phyloP scores from a whole-genome alignment of 2,797 vertebrate species.

The Dromococcyx pavoninus region DNA sequence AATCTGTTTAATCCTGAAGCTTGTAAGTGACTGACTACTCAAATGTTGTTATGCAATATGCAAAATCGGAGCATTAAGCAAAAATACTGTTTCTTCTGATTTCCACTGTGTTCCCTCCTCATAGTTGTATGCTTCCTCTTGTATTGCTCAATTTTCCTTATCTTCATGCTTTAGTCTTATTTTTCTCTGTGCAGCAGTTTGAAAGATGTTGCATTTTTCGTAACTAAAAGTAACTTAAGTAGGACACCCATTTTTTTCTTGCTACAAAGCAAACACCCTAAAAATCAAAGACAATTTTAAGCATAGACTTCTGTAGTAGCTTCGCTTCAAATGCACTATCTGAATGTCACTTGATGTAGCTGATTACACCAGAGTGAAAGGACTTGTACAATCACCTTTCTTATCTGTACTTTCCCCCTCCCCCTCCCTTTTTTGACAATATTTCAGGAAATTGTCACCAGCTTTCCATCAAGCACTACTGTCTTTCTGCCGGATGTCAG shows the following conservation, averaged over 20 bases:
- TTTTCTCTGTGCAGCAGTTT: neutral
- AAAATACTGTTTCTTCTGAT: neutral
- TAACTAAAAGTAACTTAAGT: neutral
- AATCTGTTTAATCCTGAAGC: neutral
- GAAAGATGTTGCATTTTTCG: neutral
- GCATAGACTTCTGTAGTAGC: neutral
- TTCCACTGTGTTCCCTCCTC: neutral
- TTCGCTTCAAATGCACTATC: neutral
- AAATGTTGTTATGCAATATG: neutral
- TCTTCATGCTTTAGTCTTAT: neutral
- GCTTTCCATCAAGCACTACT: conserved; percentile 97
- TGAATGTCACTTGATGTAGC: neutral
- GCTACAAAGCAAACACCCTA: neutral
- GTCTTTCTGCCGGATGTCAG: conserved; percentile 98
- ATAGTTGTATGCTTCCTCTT: conserved; percentile 25
- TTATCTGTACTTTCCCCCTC: neutral
- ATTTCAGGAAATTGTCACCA: conserved; percentile 88
- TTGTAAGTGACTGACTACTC: neutral
- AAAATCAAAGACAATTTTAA: neutral
- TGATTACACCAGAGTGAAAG: neutral
- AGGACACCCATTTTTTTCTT: neutral
- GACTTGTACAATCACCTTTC: neutral
- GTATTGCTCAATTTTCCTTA: conserved; percentile 7
- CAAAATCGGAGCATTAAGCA: neutral
- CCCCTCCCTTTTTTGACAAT: neutral